Conservation (phyloP, 2,888 invertebrate genomes). For the Agonopterix subpropinquella region DNA sequence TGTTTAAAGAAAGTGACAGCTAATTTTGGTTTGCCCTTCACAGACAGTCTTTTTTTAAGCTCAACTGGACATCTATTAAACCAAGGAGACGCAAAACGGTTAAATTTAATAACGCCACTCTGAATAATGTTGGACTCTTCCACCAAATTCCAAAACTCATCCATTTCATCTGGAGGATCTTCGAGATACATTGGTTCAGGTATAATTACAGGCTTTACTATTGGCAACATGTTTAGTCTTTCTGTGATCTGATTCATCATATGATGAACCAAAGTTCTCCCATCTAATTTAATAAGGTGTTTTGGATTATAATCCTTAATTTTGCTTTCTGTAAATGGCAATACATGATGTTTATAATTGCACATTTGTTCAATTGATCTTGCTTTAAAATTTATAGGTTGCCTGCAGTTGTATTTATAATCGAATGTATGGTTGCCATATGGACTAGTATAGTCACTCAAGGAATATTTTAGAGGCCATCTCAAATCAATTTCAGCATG, state of each 20-base stretch:
- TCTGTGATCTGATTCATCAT: slow-evolving; percentile 68
- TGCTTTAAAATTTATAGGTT: slow-evolving; percentile 58
- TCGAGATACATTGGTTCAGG: slow-evolving; percentile 57
- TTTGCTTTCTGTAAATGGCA: slow-evolving; percentile 64
- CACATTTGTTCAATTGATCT: slow-evolving; percentile 66
- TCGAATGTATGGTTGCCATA: slow-evolving; percentile 18
- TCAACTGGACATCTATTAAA: slow-evolving; percentile 78
- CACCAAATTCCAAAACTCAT: slow-evolving; percentile 57
- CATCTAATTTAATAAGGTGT: slow-evolving; percentile 75
- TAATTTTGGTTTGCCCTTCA: slow-evolving; percentile 68
- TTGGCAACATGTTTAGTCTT: slow-evolving; percentile 42
- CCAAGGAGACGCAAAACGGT: slow-evolving; percentile 72
- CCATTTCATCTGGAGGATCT: slow-evolving; percentile 47
- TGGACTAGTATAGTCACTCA: slow-evolving; percentile 32
- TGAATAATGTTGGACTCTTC: slow-evolving; percentile 38
- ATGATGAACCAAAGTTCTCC: slow-evolving; percentile 54
- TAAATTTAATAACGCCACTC: slow-evolving; percentile 39
- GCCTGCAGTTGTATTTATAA: slow-evolving; percentile 61
- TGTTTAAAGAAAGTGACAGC: slow-evolving; percentile 77
- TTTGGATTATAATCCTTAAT: slow-evolving; percentile 71
- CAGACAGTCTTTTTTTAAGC: slow-evolving; percentile 68
- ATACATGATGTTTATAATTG: slow-evolving; percentile 57
- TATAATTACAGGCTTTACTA: slow-evolving; percentile 42
- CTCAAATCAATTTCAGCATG: slow-evolving; percentile 25
- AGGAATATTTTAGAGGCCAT: slow-evolving; percentile 49